Conservation (phyloP, 2,888 invertebrate species). For the Sceliomorpha sp. region DNA sequence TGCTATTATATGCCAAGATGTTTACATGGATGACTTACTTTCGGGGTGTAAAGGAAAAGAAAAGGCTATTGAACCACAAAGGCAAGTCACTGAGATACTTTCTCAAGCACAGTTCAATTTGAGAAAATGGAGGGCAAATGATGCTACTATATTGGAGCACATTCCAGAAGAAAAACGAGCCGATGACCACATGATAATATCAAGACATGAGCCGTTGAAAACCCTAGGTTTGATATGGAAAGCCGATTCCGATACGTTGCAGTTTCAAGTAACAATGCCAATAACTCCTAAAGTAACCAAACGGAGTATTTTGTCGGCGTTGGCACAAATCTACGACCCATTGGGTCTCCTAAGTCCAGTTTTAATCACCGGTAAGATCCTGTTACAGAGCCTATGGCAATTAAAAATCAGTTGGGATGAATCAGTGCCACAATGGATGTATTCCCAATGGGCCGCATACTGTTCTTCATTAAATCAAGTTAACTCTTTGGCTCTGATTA, state of each 20-base stretch:
- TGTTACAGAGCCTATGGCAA: constrained; percentile 29
- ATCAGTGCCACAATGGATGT: not conserved
- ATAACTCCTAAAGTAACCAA: constrained; percentile 2
- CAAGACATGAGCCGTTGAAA: constrained; percentile 32
- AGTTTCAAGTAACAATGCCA: constrained; percentile 21
- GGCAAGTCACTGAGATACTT: not conserved
- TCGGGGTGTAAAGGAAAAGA: constrained; percentile 11
- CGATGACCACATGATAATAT: constrained; percentile 16
- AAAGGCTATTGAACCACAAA: not conserved
- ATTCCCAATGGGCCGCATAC: not conserved
- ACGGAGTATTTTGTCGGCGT: constrained; percentile 2
- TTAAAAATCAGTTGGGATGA: constrained; percentile 9
- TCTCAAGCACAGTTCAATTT: not conserved
- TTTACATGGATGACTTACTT: constrained; percentile 23
- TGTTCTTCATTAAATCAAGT: constrained; percentile 8
- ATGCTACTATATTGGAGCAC: constrained; percentile 5
- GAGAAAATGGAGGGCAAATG: constrained; percentile 17
- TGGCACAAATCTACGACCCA: constrained; percentile 43
- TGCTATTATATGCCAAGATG: constrained; percentile 1
- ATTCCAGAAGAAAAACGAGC: constrained; percentile 12
- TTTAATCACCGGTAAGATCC: constrained; percentile 40
- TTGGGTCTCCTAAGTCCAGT: constrained; percentile 39
- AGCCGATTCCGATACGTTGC: constrained; percentile 17
- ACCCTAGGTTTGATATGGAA: constrained; percentile 48
- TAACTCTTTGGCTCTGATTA: constrained; percentile 17